Evolutionary conservation across 2,797 vertebrate species (phyloP), one percentile per base, ranked within the genome.

Genomic region (Erethizon dorsatum): DNA sequence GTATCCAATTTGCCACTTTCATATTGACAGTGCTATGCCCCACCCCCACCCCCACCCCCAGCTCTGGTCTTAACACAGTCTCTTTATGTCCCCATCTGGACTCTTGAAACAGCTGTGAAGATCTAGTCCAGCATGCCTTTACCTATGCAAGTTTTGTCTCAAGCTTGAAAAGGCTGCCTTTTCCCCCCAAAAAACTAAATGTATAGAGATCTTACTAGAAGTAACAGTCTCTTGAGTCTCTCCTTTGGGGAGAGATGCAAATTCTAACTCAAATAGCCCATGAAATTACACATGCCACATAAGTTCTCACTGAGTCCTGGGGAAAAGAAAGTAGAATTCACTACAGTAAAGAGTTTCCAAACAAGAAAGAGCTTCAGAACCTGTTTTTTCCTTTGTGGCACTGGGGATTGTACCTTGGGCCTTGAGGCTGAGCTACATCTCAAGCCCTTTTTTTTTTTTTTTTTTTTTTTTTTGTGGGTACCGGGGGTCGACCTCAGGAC

Each of bases 301-400:
- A 90, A 82, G 20, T 85, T 82, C 33, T 93, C 65, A 75, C 13
- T 45, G 57, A 63, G 28, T 87, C 41, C 54, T 65, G 20, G 26
- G 59, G 52, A 37, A 89, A 77, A 92, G 37, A n/a, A 95, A 88
- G 33, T 65, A 1, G 47, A 92, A 92, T 88, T 96, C 56, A 89
- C 9, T 77, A 91, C 24, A 88, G 24, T 14, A 56, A 26, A 33
- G 33, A 54, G 7, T 80, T 95, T 33, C 54, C 45, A 95, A 89
- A 85, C 15, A 15, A 83, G 15, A 24, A 17, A 83, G n/a, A 6
- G 26, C 54, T 80, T 86, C 89, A 54, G 31, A 95, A 45, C 11
- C 33, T 33, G 3, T 13, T 63, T 63, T 69, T 67, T 33, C 33
- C 33, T 69, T 37, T 71, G n/a, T 71, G 67, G 7, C 67, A 71